Base-by-base conservation (phyloP, 1,140 invertebrate species). In the Euglossa dilemma region DNA sequence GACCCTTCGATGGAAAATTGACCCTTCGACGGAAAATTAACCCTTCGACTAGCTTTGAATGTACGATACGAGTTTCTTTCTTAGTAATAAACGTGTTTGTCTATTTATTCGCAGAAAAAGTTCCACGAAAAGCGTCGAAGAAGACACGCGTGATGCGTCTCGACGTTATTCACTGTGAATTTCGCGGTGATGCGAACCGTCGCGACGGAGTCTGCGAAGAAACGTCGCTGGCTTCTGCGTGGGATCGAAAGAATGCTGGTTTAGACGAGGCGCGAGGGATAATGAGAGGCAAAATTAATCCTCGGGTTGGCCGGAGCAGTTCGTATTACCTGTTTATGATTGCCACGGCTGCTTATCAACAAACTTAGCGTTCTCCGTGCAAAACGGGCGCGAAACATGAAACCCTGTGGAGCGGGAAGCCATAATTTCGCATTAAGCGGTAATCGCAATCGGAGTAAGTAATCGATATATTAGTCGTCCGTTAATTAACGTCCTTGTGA, bases 401-500 rank as follows among this genome's bases (percentile, higher is more conserved):
- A 87, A 83, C 86, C 86, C 83, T 64, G 76, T 57, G 28, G 73
- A 79, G 77, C 80, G 73, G 82, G 80, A 90, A 86, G 86, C 84
- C 88, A 89, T 90, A 91, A 90, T 89, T 91, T 90, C 87, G 85
- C 75, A 89, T 91, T 90, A 91, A 88, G 83, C 82, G 82, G 74
- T 81, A 89, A 88, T 91, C 85, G 85, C 85, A 87, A 90, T 90
- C 82, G 80, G 81, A 78, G 83, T 88, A 90, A 90, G 89, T 91
- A 92, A 92, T 92, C 91, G 90, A 92, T 91, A 90, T 87, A 91
- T 92, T 91, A 91, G 90, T 86, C 84, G 84, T 86, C 71, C 88
- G 83, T 91, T 92, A 91, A 92, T 91, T 92, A 91, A 87, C 87
- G 80, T 84, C 87, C 90, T 91, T 89, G 90, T 86, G 87, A 91